Conservation (phyloP, 1,140 invertebrate genomes). For the Bacillus rossius region DNA sequence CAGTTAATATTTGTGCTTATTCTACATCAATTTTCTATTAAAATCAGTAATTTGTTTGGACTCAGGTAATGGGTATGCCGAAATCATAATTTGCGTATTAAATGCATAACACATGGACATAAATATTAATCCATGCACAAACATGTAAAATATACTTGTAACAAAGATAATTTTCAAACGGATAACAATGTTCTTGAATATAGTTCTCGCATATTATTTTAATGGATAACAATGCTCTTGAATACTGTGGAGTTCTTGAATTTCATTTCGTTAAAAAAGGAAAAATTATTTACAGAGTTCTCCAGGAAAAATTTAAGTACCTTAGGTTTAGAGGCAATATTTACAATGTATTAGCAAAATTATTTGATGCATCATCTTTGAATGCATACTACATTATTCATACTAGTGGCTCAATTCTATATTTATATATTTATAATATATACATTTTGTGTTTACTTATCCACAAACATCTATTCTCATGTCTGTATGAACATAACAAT, state of each 20-base stretch:
- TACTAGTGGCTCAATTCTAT: neutral
- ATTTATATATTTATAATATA: constrained; percentile 15
- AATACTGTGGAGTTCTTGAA: neutral
- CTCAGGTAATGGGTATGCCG: constrained; percentile 10
- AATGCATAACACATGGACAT: constrained; percentile 19
- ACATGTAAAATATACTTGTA: constrained; percentile 19
- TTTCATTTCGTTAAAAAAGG: constrained; percentile 3
- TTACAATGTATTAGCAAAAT: constrained; percentile 10
- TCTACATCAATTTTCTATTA: constrained; percentile 11
- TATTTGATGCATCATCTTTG: neutral
- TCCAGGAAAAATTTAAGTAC: constrained; percentile 6
- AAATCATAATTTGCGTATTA: constrained; percentile 12
- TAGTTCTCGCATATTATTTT: neutral
- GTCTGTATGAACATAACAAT: neutral
- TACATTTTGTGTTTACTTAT: constrained; percentile 3
- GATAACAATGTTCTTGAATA: neutral
- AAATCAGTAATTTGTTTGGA: constrained; percentile 20
- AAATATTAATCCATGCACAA: constrained; percentile 15
- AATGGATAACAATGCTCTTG: constrained; percentile 4
- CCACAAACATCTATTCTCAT: neutral
- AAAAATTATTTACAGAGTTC: constrained; percentile 14
- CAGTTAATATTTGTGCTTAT: neutral
- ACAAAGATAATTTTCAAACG: constrained; percentile 12
- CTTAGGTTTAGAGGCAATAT: constrained; percentile 6
- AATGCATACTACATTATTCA: neutral